phyloP scores from a whole-genome alignment of 2,113 vertebrate genomes.

The Spizaetus ornatus region DNA sequence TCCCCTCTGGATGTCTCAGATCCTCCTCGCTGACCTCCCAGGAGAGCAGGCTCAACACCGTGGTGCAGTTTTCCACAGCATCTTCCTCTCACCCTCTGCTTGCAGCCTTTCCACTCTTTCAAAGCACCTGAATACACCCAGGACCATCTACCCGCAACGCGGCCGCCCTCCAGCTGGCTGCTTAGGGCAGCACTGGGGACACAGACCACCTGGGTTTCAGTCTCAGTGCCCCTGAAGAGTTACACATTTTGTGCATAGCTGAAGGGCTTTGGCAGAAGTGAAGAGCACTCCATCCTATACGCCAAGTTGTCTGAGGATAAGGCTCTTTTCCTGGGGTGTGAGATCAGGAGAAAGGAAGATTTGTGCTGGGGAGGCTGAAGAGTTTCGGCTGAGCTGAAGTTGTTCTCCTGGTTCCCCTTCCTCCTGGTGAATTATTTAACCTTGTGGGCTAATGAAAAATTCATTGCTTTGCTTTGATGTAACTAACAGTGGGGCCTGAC shows the following conservation, averaged over 20 bases:
- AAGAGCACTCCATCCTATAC: background rate
- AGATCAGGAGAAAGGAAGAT: background rate
- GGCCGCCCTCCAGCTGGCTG: background rate
- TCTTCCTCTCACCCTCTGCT: background rate
- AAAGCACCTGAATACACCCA: background rate
- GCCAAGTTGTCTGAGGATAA: background rate
- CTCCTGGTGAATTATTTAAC: background rate
- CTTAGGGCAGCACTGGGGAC: background rate
- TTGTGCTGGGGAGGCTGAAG: background rate
- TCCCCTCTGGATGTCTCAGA: background rate
- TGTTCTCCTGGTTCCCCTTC: background rate
- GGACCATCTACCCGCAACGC: fast-evolving
- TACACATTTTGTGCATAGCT: background rate
- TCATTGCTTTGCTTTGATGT: background rate
- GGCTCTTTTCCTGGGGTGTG: background rate
- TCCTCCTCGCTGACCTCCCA: fast-evolving
- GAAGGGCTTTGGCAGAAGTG: background rate
- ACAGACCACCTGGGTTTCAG: background rate
- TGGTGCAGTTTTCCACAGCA: background rate
- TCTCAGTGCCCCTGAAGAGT: background rate
- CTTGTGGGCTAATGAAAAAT: background rate
- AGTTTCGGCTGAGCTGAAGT: background rate
- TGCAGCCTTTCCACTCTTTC: background rate
- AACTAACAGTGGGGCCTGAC: background rate
- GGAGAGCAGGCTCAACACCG: background rate